A percentile compares a stretch with the other conserved stretches of the same genome.
phyloP scores from a whole-genome alignment of 1,140 invertebrate species.

The Neelides sp. region DNA sequence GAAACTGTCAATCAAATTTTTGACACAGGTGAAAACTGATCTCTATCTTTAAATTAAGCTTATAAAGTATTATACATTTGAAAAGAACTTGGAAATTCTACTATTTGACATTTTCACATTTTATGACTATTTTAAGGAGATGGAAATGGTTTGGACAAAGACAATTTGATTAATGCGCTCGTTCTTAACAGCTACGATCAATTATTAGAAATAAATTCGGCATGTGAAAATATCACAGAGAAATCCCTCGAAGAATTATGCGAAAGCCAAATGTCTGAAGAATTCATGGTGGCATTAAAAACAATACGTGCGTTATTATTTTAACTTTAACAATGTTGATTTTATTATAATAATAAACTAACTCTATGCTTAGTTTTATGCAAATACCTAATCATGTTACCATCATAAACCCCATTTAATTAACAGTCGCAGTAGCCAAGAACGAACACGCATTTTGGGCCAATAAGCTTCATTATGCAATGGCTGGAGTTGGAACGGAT shows the following conservation, averaged over 20 bases:
- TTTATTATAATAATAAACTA: too few species aligned
- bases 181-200: conserved; percentile 34
- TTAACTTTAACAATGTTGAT: too few species aligned
- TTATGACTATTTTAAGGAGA: too few species aligned
- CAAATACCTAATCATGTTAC: conserved; percentile 32
- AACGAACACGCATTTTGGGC: conserved; percentile 60
- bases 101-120: conserved; percentile 17
- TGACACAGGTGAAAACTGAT: conserved; percentile 31
- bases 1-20: conserved; percentile 33
- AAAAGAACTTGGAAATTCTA: conserved; percentile 13
- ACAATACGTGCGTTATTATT: conserved; percentile 26
- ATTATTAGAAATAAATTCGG: conserved; percentile 39
- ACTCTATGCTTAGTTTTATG: background rate
- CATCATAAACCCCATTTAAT: too few species aligned
- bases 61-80: too few species aligned
- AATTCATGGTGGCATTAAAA: conserved; percentile 24
- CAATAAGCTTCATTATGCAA: conserved; percentile 50
- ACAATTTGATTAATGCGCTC: too few species aligned
- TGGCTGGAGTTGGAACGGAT: conserved; percentile 57
- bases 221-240: conserved; percentile 50
- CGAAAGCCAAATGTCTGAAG: conserved; percentile 22
- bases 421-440: conserved; percentile 53
- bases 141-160: too few species aligned
- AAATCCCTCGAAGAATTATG: conserved; percentile 26
- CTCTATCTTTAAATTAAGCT: too few species aligned